Evolutionary conservation across 2,113 vertebrate species (phyloP).

Genomic region (Otis tarda): DNA sequence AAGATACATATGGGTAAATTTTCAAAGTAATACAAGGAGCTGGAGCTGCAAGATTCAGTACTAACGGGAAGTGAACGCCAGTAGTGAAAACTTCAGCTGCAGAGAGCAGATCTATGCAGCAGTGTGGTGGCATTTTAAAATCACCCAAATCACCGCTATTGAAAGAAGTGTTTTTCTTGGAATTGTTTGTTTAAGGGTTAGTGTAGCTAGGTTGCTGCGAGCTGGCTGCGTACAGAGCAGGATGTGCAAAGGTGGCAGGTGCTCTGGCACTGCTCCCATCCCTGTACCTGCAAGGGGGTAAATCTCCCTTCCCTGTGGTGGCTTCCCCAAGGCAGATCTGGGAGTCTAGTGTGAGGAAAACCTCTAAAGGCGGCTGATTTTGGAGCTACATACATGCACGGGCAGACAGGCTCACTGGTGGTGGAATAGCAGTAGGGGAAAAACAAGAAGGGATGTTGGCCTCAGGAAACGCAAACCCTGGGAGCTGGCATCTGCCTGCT

Average conservation of each 20-base stretch:
- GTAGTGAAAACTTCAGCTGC: neutral
- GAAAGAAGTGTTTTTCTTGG: slow-evolving; percentile 14
- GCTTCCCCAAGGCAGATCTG: neutral
- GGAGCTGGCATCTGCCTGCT: neutral
- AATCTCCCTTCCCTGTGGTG: neutral
- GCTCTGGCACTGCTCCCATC: neutral
- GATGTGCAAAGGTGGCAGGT: neutral
- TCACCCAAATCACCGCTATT: neutral
- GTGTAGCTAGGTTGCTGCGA: neutral
- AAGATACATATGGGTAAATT: slow-evolving; percentile 1
- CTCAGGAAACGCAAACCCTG: neutral
- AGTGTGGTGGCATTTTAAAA: fast-evolving
- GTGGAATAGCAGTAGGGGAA: neutral
- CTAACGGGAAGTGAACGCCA: slow-evolving; percentile 3
- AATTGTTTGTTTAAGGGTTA: neutral
- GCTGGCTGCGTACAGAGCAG: neutral
- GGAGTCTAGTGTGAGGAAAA: neutral
- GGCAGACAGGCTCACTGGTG: fast-evolving
- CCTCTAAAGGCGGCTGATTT: neutral
- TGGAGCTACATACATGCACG: fast-evolving
- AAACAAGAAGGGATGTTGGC: neutral
- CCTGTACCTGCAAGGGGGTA: fast-evolving
- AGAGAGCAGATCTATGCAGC: neutral
- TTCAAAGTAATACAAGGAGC: neutral
- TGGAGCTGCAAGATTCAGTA: neutral